Conservation (phyloP, 2,888 invertebrate species). For the Temnothorax unifasciatus region DNA sequence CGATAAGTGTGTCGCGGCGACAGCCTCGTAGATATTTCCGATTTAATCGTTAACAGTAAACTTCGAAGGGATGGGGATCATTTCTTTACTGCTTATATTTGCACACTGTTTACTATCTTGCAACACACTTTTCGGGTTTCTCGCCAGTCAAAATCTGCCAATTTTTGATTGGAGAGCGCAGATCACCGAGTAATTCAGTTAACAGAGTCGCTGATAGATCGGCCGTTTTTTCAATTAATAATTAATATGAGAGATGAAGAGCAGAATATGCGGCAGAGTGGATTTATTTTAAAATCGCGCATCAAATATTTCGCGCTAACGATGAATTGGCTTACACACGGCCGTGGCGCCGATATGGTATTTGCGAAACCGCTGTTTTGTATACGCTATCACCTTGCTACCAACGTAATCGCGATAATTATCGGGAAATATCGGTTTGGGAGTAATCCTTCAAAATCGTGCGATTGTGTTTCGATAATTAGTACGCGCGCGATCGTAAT, state of each 20-base stretch:
- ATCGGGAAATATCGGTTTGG: not conserved
- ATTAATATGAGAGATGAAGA: not conserved
- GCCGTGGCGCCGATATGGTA: not conserved
- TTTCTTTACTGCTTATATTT: not conserved
- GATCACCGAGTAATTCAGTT: not conserved
- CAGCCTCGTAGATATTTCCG: not conserved
- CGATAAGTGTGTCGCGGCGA: not conserved
- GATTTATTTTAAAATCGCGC: not conserved
- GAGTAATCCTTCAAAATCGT: not conserved
- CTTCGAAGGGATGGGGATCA: not conserved
- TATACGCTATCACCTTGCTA: not conserved
- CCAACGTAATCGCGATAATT: not conserved
- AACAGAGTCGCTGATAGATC: not conserved
- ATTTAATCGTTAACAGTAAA: not conserved
- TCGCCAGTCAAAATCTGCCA: not conserved
- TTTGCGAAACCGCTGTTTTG: not conserved
- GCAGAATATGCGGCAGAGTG: not conserved
- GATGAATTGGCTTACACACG: not conserved
- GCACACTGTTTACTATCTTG: not conserved
- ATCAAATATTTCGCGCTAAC: not conserved
- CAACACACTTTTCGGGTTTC: not conserved
- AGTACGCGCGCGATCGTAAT: not conserved
- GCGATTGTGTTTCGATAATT: not conserved
- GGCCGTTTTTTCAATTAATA: conserved; percentile 5
- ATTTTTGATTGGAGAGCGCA: not conserved